Base-by-base conservation (phyloP, 2,113 vertebrate genomes). In the Gila orcuttii region DNA sequence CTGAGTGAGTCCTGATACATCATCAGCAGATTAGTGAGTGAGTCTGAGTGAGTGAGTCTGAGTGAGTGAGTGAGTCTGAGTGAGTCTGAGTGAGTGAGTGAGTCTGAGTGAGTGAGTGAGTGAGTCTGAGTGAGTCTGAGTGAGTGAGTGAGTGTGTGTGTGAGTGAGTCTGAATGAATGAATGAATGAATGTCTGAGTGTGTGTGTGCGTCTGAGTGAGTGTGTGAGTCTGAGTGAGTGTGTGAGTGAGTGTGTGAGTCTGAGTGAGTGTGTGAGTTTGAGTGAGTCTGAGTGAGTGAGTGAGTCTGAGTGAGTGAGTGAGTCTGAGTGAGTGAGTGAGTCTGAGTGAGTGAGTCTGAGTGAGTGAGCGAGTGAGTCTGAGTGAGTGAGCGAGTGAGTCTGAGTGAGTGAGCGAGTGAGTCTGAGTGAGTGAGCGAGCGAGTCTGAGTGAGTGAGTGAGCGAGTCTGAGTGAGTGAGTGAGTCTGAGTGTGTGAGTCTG, bases 161-260 rank as follows among this genome's bases (percentile, higher is more conserved):
- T 68, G 64, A 45, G n/a, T n/a, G n/a, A n/a, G 57, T 85, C 90
- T 31, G 97, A 96, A 5, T 95, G 91, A 82, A 91, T 86, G 13
- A 95, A 97, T 78, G 95, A 94, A 86, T 97, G 55, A n/a, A n/a
- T n/a, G n/a, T n/a, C n/a, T n/a, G n/a, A n/a, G n/a, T n/a, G 25
- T 47, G 45, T 66, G 31, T 75, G 47, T 55, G 11, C 3, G 50
- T 23, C 21, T 68, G 39, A 33, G n/a, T 73, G n/a, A n/a, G 50
- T 36, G 52, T 39, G 55, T 11, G 73, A 52, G 80, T 45, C 25
- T 23, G 52, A 45, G 25, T 47, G 45, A 55, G 31, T 66, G 47
- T 55, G 11, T 8, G 50, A 12, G 28, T 68, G 39, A 33, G n/a
- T 73, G 50, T 39, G 52, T 42, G n/a, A n/a, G n/a, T n/a, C n/a